Evolutionary conservation across 2,113 vertebrate genomes (phyloP).

Genomic region (Zosterops hypoxanthus): DNA sequence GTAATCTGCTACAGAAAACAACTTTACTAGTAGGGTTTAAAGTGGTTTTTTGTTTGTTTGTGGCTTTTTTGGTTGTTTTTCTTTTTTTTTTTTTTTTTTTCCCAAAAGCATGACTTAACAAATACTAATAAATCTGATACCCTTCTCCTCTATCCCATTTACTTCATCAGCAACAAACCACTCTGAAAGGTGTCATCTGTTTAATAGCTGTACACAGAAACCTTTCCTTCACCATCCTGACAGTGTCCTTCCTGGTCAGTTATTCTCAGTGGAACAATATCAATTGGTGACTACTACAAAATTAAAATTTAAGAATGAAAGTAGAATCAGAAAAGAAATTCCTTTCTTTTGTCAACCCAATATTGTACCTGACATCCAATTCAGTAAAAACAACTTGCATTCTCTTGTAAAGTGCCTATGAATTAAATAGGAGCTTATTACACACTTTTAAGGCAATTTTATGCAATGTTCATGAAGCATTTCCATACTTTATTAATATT

Average conservation of each 20-base stretch:
- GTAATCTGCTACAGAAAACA: not conserved
- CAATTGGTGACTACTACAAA: not conserved
- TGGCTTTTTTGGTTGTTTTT: no score
- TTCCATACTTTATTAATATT: not conserved
- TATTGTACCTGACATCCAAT: not conserved
- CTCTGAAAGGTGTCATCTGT: not conserved
- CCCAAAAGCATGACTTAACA: not conserved
- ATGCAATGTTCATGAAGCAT: not conserved
- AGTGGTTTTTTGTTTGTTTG: not conserved
- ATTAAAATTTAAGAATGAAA: not conserved
- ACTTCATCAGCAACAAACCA: not conserved
- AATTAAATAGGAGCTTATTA: not conserved
- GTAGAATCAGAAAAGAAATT: not conserved
- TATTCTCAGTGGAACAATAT: not conserved
- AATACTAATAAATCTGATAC: not conserved
- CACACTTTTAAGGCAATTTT: not conserved
- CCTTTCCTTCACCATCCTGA: not conserved
- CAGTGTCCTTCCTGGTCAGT: not conserved
- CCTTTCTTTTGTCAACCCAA: not conserved
- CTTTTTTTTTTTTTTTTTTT: accelerated
- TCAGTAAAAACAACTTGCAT: not conserved
- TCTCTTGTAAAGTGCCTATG: not conserved
- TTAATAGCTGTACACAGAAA: not conserved
- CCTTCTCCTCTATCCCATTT: not conserved
- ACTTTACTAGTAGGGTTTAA: not conserved